Evolutionary conservation across 2,888 invertebrate genomes (phyloP), one percentile per base, ranked within the genome.

Genomic region (Hydroisotoma schaefferi): DNA sequence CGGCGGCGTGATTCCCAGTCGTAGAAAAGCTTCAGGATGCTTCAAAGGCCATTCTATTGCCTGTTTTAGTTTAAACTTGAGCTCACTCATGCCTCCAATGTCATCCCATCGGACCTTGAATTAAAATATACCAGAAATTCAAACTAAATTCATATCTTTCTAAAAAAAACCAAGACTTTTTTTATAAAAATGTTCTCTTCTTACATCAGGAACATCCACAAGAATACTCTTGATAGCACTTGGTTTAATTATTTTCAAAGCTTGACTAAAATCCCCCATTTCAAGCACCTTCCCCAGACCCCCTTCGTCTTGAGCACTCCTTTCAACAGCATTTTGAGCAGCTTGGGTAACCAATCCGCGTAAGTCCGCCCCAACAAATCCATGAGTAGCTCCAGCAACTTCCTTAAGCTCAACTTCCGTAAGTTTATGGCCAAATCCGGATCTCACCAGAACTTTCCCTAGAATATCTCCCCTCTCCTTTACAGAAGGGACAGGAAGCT

Each of bases 11-110:
- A 95, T 87, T 1, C 93, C 93, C 64, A 95, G 78, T 25, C 88
- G 81, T 46, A 77, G 73, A 74, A 95, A 94, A 63, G 87, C 86
- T 62, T 91, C 89, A 0, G 90, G 85, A 76, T 95, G 85, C 73
- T 86, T 86, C 25, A 95, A 75, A 0, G 98, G 95, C 94, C 94
- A 94, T 75, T 95, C 94, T 0, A 98, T 88, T 0, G 91, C 88
- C 78, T 94, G 90, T 68, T 85, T 84, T 25, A 98, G 78, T 73
- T 91, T 88, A 43, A 89, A 76, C 77, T 97, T 97, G 44, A 98
- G 78, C 29, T 87, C 84, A 27, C 85, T 83, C 76, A 92, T 91
- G 0, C 98, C 98, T 0, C 95, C 97, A 69, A 99, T 93, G 73
- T 98, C 97, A 1, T 83, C 78, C 97, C 97, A 99, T 69, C 83